Percentiles rank a stretch among this genome's conserved stretches.
phyloP scores from a whole-genome alignment of 2,797 vertebrate species.

The Rhinoraja longicauda region DNA sequence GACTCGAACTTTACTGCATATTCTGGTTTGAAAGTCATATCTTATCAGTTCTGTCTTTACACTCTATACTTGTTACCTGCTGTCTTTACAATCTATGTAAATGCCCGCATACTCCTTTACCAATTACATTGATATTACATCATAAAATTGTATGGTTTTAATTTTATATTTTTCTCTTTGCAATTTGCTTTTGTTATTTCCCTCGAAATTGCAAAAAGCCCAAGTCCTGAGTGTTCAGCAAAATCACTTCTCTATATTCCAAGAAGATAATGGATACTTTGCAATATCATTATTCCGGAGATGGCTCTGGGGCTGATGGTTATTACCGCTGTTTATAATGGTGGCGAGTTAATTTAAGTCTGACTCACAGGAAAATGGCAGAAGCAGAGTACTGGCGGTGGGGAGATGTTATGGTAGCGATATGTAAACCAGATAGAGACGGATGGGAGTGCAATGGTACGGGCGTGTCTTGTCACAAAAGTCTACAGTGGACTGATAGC shows the following conservation, averaged over 20 bases:
- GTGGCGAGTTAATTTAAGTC: slow-evolving; percentile 21
- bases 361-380: slow-evolving; percentile 12
- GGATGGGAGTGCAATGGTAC: not conserved
- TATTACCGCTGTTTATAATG: slow-evolving; percentile 8
- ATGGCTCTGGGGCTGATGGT: not conserved
- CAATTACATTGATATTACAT: not conserved
- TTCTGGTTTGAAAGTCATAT: not conserved
- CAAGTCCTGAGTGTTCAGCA: not conserved
- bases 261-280: not conserved
- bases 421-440: slow-evolving; percentile 26
- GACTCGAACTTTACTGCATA: not conserved
- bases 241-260: not conserved
- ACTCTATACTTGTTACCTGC: not conserved
- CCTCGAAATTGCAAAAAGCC: not conserved
- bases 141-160: not conserved
- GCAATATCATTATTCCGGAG: not conserved
- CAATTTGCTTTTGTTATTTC: not conserved
- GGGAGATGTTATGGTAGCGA: not conserved
- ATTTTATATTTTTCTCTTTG: not conserved
- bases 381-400: not conserved
- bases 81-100: not conserved
- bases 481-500: not conserved
- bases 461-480: not conserved
- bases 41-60: not conserved
- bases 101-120: not conserved